These are phyloP conservation scores for Notodonta dromedarius DNA, from an alignment of 2,888 invertebrate species.

Conservation along the genomic window DNA sequence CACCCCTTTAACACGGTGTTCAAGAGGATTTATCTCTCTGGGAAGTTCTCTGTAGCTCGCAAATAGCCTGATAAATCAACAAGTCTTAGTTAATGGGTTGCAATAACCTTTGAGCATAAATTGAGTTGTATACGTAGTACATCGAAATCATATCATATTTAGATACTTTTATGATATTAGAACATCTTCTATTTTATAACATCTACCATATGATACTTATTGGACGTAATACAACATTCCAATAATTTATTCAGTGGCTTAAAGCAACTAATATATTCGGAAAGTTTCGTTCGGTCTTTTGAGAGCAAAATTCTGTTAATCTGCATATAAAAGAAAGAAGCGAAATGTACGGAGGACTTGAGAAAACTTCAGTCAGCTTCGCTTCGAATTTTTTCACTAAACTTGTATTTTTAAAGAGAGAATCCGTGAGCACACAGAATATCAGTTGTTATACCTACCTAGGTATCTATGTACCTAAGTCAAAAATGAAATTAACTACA, in stretches of 20 bases:
- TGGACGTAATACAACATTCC: neutral
- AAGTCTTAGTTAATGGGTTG: neutral
- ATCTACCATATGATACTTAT: too few relatives aligned
- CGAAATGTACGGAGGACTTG: neutral
- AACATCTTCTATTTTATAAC: too few relatives aligned
- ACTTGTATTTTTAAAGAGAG: neutral
- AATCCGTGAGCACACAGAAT: neutral
- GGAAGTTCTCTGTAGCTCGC: neutral
- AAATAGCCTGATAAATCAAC: neutral
- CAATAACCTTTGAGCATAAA: too few relatives aligned
- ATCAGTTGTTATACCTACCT: neutral
- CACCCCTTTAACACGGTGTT: neutral
- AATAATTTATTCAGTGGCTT: neutral
- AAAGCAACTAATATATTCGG: neutral
- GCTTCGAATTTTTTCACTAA: neutral
- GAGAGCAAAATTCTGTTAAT: neutral
- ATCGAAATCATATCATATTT: too few relatives aligned
- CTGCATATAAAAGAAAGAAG: conserved; percentile 3
- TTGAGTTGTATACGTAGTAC: too few relatives aligned
- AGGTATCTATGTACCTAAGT: neutral
- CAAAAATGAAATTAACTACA: too few relatives aligned
- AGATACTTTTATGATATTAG: too few relatives aligned
- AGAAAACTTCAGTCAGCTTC: neutral
- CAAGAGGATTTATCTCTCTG: neutral
- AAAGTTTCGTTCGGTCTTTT: conserved; percentile 2